phyloP scores from a whole-genome alignment of 2,797 vertebrate genomes.

The Cryptoprocta ferox region DNA sequence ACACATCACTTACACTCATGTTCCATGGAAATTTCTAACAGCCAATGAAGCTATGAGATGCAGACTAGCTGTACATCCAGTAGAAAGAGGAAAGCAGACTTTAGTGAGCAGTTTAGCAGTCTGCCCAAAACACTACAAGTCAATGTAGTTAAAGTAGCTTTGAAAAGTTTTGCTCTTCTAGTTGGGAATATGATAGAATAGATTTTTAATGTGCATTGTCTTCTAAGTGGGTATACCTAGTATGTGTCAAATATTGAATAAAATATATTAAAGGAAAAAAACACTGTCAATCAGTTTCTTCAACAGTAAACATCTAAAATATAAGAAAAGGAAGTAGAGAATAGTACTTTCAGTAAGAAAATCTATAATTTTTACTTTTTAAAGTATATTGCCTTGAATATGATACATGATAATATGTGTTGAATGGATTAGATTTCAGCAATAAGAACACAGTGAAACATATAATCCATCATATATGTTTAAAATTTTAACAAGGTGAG shows the following conservation, averaged over 20 bases:
- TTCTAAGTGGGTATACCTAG: background rate
- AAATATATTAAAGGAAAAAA: background rate
- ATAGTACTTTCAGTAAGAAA: background rate
- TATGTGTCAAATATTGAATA: background rate
- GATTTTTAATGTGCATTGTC: background rate
- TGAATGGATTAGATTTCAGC: slow-evolving; percentile 3
- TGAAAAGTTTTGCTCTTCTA: background rate
- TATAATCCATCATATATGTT: background rate
- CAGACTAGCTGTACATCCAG: background rate
- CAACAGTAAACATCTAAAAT: background rate
- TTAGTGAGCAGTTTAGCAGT: background rate
- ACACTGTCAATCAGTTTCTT: background rate
- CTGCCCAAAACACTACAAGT: background rate
- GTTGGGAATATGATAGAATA: background rate
- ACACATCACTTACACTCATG: rapidly evolving
- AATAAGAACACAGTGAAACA: background rate
- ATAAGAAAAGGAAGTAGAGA: background rate
- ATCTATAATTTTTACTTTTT: background rate
- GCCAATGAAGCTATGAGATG: no score
- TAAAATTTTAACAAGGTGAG: background rate
- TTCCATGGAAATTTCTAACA: background rate
- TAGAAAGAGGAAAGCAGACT: background rate
- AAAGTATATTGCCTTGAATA: background rate
- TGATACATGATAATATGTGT: background rate
- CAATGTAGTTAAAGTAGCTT: background rate